phyloP scores from a whole-genome alignment of 2,113 vertebrate genomes.

The Archilochus colubris region DNA sequence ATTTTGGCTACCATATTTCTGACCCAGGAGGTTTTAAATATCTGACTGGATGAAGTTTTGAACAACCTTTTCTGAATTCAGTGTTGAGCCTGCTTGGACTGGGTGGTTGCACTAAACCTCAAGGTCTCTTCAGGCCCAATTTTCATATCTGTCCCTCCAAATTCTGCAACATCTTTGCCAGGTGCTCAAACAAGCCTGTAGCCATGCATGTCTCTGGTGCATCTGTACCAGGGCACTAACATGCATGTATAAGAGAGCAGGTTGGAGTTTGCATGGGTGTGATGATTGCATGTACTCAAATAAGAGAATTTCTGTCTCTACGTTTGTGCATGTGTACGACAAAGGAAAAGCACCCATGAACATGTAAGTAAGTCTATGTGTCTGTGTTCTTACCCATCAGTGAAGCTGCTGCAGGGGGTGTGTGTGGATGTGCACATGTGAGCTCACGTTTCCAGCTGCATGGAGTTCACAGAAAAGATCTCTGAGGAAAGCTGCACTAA shows the following conservation, averaged over 20 bases:
- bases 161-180: neutral
- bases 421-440: rapidly evolving
- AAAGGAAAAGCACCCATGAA: neutral
- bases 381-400: neutral
- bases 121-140: neutral
- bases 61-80: neutral
- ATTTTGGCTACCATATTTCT: neutral
- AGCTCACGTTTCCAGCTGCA: slow-evolving; percentile 31
- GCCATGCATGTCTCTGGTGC: rapidly evolving
- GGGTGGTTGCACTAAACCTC: neutral
- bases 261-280: rapidly evolving
- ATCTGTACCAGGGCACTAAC: rapidly evolving
- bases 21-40: neutral
- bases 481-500: slow-evolving; percentile 20
- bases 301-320: neutral
- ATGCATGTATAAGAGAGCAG: neutral
- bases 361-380: neutral
- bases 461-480: neutral
- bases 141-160: neutral
- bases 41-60: neutral
- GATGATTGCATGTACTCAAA: rapidly evolving
- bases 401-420: neutral
- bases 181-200: neutral
- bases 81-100: neutral
- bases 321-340: too few relatives aligned